Conservation (phyloP, 2,888 invertebrate genomes). For the Laothoe populi region DNA sequence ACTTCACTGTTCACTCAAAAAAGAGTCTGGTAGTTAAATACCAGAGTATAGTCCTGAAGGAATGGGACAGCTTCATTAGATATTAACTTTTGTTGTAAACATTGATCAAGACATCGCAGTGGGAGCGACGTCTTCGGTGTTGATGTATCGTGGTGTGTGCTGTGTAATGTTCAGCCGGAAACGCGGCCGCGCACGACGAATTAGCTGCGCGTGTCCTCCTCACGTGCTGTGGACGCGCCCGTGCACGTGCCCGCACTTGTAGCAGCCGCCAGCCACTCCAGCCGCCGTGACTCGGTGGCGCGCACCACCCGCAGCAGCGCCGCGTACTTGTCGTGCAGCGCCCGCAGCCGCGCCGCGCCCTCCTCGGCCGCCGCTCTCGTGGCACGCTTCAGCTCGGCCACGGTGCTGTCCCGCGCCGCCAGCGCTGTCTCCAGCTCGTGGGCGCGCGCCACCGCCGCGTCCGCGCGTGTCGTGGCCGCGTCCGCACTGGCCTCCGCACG, state of each 20-base stretch:
- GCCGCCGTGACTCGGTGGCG: constrained; percentile 79
- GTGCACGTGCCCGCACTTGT: constrained; percentile 49
- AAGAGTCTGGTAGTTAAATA: neutral
- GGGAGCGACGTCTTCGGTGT: constrained; percentile 44
- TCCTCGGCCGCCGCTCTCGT: constrained; percentile 84
- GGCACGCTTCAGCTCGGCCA: constrained; percentile 77
- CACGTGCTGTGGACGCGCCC: constrained; percentile 71
- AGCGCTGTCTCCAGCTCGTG: constrained; percentile 70
- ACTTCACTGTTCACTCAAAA: constrained; percentile 1
- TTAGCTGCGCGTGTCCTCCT: constrained; percentile 28
- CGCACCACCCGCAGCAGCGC: constrained; percentile 84
- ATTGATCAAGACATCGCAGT: constrained; percentile 5
- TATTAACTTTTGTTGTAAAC: neutral
- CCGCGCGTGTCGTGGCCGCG: constrained; percentile 75
- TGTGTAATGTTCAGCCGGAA: constrained; percentile 86
- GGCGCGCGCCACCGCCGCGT: constrained; percentile 72
- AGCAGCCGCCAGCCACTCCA: constrained; percentile 76
- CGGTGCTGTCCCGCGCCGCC: constrained; percentile 65
- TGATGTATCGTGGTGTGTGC: constrained; percentile 65
- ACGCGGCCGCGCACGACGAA: constrained; percentile 33
- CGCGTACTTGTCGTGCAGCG: constrained; percentile 85
- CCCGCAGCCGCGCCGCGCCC: constrained; percentile 83
- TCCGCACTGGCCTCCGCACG: constrained; percentile 75
- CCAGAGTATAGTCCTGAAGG: neutral
- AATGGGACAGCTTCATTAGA: neutral